Evolutionary conservation across 1,140 invertebrate genomes (phyloP).

Genomic region (Paraescarpia echinospica): DNA sequence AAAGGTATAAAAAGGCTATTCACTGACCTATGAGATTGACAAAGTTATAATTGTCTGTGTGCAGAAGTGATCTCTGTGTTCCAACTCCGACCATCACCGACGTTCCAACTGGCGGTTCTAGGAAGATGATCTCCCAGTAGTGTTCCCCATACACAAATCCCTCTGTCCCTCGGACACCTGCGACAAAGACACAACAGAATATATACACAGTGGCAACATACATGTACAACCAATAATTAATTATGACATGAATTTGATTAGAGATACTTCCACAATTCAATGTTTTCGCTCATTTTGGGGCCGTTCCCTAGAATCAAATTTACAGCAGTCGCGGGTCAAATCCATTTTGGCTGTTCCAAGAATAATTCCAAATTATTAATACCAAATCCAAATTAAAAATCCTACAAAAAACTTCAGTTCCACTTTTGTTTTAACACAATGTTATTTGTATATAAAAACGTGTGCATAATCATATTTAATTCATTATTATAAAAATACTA

Average conservation of each 20-base stretch:
- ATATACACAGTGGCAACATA: neutral
- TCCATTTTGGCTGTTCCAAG: too few relatives aligned
- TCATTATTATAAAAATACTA: too few relatives aligned
- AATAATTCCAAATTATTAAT: too few relatives aligned
- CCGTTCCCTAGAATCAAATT: too few relatives aligned
- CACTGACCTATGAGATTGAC: constrained; percentile 44
- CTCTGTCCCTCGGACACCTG: constrained; percentile 45
- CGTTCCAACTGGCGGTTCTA: constrained; percentile 43
- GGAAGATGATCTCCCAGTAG: constrained; percentile 47
- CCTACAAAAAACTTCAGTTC: too few relatives aligned
- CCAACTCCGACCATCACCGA: constrained; percentile 50
- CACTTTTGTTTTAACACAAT: neutral
- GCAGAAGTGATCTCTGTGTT: constrained; percentile 39
- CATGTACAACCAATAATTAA: neutral
- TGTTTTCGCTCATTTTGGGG: too few relatives aligned
- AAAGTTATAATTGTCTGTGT: constrained; percentile 38
- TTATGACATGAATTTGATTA: neutral
- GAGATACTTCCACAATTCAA: neutral
- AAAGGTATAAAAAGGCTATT: too few relatives aligned
- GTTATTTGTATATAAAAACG: neutral
- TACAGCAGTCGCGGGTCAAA: too few relatives aligned
- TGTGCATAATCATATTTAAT: too few relatives aligned
- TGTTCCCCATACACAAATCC: constrained; percentile 45
- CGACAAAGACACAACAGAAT: neutral
- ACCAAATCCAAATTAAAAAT: too few relatives aligned